These are phyloP conservation scores for Pammene fasciana DNA, from an alignment of 2,888 invertebrate species.

Conservation along the genomic window DNA sequence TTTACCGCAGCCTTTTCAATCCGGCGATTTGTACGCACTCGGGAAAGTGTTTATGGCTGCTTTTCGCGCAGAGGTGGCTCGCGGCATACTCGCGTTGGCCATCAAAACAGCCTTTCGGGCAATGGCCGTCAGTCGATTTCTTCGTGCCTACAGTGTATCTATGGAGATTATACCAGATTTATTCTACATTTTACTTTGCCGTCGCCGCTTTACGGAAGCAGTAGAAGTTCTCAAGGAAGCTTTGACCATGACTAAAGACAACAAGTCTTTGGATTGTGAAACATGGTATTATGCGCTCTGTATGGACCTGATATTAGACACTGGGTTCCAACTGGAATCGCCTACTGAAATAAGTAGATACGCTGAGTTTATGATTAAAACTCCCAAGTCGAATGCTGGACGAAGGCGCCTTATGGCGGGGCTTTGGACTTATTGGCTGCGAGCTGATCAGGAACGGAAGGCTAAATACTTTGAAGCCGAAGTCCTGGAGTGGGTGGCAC, in stretches of 20 bases:
- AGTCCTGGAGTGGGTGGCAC: slow-evolving; percentile 64
- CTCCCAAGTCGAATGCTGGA: slow-evolving; percentile 56
- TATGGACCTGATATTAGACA: slow-evolving; percentile 82
- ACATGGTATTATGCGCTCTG: slow-evolving; percentile 84
- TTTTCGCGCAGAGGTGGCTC: slow-evolving; percentile 70
- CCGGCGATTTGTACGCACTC: slow-evolving; percentile 73
- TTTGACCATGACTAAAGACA: slow-evolving; percentile 54
- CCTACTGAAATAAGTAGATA: slow-evolving; percentile 72
- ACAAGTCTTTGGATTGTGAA: slow-evolving; percentile 60
- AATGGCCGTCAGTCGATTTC: slow-evolving; percentile 69
- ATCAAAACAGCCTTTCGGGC: slow-evolving; percentile 73
- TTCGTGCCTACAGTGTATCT: slow-evolving; percentile 69
- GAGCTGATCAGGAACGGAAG: slow-evolving; percentile 63
- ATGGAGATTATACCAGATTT: slow-evolving; percentile 75
- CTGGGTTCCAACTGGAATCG: slow-evolving; percentile 80
- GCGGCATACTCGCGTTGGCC: slow-evolving; percentile 61
- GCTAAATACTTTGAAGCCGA: slow-evolving; percentile 72
- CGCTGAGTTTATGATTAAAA: slow-evolving; percentile 63
- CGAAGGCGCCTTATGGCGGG: slow-evolving; percentile 66
- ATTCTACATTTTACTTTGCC: slow-evolving; percentile 69
- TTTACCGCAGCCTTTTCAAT: slow-evolving; percentile 61
- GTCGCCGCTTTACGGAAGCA: slow-evolving; percentile 77
- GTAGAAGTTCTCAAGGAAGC: slow-evolving; percentile 72
- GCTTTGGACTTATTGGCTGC: slow-evolving; percentile 76
- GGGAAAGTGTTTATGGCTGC: slow-evolving; percentile 73